A percentile compares a stretch with the other conserved stretches of the same genome.
Evolutionary conservation across 2,797 vertebrate species (phyloP).

Genomic region (Eutrigla gurnardus): DNA sequence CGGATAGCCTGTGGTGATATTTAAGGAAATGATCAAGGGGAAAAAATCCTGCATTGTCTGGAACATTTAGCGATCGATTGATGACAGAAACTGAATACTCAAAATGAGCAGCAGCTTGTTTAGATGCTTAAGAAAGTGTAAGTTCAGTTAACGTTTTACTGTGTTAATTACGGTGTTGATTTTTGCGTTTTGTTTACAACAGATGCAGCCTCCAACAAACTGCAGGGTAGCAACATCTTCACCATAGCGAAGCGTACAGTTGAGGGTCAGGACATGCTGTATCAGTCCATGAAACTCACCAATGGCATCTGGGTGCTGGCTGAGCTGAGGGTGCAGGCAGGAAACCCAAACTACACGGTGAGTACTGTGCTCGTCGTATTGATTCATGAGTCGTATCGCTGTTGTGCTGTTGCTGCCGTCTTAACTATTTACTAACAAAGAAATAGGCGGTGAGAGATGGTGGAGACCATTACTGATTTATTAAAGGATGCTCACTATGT

Average conservation of each 20-base stretch:
- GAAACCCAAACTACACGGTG: slow-evolving; percentile 91
- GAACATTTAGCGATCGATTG: slow-evolving; percentile 43
- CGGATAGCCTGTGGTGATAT: slow-evolving; percentile 32
- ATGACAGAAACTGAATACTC: slow-evolving; percentile 8
- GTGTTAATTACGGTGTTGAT: neutral
- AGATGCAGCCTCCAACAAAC: slow-evolving; percentile 92
- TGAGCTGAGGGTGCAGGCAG: slow-evolving; percentile 91
- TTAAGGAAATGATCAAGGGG: slow-evolving; percentile 23
- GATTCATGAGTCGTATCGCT: neutral
- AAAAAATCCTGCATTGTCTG: slow-evolving; percentile 28
- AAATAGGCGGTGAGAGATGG: neutral
- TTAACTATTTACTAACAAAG: neutral
- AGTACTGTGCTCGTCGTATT: slow-evolving; percentile 46
- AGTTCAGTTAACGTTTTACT: neutral
- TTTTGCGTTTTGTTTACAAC: slow-evolving; percentile 17
- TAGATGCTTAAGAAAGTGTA: neutral
- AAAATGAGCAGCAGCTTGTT: slow-evolving; percentile 7
- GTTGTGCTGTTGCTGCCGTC: neutral
- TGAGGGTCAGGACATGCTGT: slow-evolving; percentile 98
- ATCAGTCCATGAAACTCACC: slow-evolving; percentile 95
- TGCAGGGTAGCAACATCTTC: slow-evolving; percentile 96
- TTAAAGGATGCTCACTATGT: neutral
- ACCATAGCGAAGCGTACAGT: slow-evolving; percentile 96
- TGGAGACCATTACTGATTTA: neutral
- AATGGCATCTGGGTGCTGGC: slow-evolving; percentile 97